These are phyloP conservation scores for Helicoverpa zea DNA, from an alignment of 1,140 invertebrate species.

Conservation along the genomic window DNA sequence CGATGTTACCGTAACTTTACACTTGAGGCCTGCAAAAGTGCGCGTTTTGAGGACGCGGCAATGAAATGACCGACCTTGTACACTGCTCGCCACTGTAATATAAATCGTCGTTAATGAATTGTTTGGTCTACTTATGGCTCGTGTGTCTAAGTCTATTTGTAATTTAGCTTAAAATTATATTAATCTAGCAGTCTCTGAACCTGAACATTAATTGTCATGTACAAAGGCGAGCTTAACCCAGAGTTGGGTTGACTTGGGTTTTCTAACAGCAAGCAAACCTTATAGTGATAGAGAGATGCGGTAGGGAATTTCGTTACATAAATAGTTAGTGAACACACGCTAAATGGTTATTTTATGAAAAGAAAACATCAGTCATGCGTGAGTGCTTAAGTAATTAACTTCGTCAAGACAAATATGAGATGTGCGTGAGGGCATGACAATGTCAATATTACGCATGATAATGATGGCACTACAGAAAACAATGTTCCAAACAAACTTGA, in stretches of 20 bases:
- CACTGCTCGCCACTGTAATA: slow-evolving; percentile 36
- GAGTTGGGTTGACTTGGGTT: too few relatives aligned
- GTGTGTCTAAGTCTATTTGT: slow-evolving; percentile 27
- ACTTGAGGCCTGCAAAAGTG: slow-evolving; percentile 33
- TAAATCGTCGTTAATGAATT: slow-evolving; percentile 38
- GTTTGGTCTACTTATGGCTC: background rate
- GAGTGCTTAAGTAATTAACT: background rate
- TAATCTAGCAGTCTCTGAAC: slow-evolving; percentile 48
- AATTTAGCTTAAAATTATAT: slow-evolving; percentile 6
- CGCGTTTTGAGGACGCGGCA: slow-evolving; percentile 38
- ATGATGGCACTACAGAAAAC: background rate
- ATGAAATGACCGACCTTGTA: slow-evolving; percentile 44
- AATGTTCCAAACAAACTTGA: background rate
- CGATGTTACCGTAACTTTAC: slow-evolving; percentile 36
- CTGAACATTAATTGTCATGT: background rate
- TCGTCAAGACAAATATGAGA: background rate
- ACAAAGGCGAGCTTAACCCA: too few relatives aligned
- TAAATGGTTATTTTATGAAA: slow-evolving; percentile 8
- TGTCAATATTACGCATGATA: background rate
- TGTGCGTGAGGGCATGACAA: background rate
- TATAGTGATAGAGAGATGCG: too few relatives aligned
- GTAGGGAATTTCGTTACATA: background rate
- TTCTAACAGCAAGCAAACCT: too few relatives aligned
- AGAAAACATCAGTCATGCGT: background rate
- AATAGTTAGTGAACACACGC: background rate